Base-by-base conservation (phyloP, 1,140 invertebrate species). In the Brachionus manjavacas region DNA sequence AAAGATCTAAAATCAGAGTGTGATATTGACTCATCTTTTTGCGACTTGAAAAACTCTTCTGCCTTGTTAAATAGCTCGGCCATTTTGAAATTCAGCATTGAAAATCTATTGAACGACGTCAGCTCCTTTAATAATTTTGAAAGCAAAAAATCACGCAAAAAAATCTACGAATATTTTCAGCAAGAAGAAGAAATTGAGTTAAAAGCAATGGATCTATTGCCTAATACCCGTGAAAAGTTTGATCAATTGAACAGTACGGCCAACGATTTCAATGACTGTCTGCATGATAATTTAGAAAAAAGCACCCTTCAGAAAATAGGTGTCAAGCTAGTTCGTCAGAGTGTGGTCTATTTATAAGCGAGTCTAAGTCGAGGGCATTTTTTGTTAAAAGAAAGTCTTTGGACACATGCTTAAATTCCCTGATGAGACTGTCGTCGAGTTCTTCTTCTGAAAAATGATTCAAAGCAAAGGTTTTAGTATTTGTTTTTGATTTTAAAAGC, bases 131-230 rank as follows among this genome's bases (percentile, higher is more conserved):
- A 72, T 12, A 35, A 41, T 39, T n/a, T 72, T 72, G 35, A 72
- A 39, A 68, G 31, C n/a, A 68, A 16, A 68, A 68, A 68, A 35
- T n/a, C 31, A 20, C n/a, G 39, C 14, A 72, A 72, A 41, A 72
- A 72, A 41, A n/a, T 72, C 7, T 72, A 43, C 20, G 68, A 72
- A 72, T 72, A 72, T 72, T 72, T 72, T 72, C 68, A 72, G 11
- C 16, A 72, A 41, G 35, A 72, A 41, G 52, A 60, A 60, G 52
- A 60, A 8, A 60, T 23, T 9, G 52, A 60, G 16, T 20, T 60
- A 6, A 60, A 23, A 60, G 20, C n/a, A 3, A 60, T 60, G 52
- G 20, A 8, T 60, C 52, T 8, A 20, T 60, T 60, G 52, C 16
- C 52, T 20, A 23, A 23, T 25, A 20, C 6, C 20, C 25, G n/a